These are phyloP conservation scores for Metellina segmentata DNA, from an alignment of 2,888 invertebrate species.

Conservation along the genomic window DNA sequence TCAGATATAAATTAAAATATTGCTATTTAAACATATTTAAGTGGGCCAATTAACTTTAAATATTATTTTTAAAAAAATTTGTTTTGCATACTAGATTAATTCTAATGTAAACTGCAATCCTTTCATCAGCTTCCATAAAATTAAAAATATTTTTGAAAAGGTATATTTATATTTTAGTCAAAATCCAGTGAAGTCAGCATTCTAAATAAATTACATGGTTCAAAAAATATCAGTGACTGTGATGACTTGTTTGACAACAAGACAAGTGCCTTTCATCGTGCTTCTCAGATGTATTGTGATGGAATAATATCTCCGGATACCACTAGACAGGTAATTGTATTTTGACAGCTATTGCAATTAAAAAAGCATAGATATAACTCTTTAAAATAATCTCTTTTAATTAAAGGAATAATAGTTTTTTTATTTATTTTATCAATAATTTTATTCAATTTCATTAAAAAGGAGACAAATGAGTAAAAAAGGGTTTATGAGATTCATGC, in stretches of 20 bases:
- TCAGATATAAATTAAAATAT: too few relatives aligned
- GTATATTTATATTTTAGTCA: constrained; percentile 15
- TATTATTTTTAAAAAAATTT: too few relatives aligned
- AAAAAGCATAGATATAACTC: neutral
- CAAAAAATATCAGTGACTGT: constrained; percentile 23
- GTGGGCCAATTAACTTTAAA: too few relatives aligned
- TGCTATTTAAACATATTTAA: too few relatives aligned
- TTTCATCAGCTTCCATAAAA: too few relatives aligned
- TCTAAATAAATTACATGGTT: neutral
- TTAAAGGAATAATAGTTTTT: neutral
- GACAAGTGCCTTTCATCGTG: constrained; percentile 59
- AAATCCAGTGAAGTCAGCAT: neutral
- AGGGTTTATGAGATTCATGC: neutral
- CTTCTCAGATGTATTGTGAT: constrained; percentile 69
- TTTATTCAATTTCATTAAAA: neutral
- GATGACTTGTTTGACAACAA: constrained; percentile 62
- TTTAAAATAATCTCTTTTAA: too few relatives aligned
- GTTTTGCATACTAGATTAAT: too few relatives aligned
- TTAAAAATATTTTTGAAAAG: too few relatives aligned
- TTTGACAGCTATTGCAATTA: neutral
- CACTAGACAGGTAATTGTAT: constrained; percentile 70
- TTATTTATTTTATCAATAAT: neutral
- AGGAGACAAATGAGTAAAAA: neutral
- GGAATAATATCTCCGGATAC: constrained; percentile 66
- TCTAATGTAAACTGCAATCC: too few relatives aligned